Conservation (phyloP, 1,140 invertebrate genomes). For the Leptinotarsa texana region DNA sequence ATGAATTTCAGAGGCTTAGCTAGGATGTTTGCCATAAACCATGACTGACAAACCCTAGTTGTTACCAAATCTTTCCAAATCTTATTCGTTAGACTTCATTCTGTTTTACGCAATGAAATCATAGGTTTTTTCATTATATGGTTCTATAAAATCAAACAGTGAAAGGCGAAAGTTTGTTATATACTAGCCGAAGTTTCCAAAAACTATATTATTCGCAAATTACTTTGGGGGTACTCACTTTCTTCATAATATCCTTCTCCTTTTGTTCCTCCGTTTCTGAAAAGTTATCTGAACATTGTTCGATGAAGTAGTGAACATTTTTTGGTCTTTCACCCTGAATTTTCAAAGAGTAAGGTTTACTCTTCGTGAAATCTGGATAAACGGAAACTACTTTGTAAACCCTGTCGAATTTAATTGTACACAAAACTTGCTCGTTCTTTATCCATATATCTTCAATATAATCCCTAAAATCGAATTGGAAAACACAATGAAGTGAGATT, state of each 20-base stretch:
- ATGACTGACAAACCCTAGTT: no score
- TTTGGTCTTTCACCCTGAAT: conserved; percentile 15
- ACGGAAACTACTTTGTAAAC: conserved; percentile 40
- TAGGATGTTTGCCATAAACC: no score
- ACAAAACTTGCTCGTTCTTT: conserved; percentile 46
- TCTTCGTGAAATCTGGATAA: conserved; percentile 49
- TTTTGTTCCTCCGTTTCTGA: conserved; percentile 33
- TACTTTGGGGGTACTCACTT: conserved; percentile 26
- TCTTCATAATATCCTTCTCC: conserved; percentile 36
- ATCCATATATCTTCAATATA: conserved; percentile 49
- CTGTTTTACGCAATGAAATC: no score
- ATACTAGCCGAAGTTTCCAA: no score
- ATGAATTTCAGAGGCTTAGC: no score
- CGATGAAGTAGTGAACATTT: conserved; percentile 34
- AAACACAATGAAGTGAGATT: no score
- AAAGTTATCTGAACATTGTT: conserved; percentile 32
- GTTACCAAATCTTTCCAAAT: no score
- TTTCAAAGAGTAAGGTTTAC: conserved; percentile 33
- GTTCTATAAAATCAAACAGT: no score
- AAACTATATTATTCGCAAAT: not conserved
- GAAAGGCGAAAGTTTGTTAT: no score
- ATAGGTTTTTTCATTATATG: no score
- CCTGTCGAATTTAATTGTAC: conserved; percentile 45
- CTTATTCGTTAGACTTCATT: no score
- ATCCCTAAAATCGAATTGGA: conserved; percentile 39